Conservation (phyloP, 2,888 invertebrate species). For the Chrysolina americana region DNA sequence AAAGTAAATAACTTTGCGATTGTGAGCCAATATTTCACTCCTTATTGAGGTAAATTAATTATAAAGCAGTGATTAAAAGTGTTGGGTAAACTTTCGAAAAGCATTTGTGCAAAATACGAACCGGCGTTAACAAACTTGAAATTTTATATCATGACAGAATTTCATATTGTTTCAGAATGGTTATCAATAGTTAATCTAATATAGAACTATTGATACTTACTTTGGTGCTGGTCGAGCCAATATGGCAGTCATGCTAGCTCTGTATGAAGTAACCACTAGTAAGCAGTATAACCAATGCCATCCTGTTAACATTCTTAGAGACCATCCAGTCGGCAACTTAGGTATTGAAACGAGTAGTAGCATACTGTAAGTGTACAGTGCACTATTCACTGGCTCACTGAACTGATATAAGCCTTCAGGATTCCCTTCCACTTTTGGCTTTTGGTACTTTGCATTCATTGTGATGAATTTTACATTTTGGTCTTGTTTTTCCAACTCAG, state of each 20-base stretch:
- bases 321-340: conserved; percentile 84
- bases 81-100: too few species aligned
- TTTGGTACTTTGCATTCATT: conserved; percentile 62
- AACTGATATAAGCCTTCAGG: conserved; percentile 78
- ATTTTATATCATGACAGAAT: too few species aligned
- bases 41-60: too few species aligned
- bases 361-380: conserved; percentile 87
- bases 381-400: conserved; percentile 80
- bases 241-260: conserved; percentile 89
- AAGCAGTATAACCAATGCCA: conserved; percentile 92
- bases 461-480: conserved; percentile 61
- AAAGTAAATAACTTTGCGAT: too few species aligned
- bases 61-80: too few species aligned
- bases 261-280: conserved; percentile 83
- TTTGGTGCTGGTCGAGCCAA: conserved; percentile 83
- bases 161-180: too few species aligned
- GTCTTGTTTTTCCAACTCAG: conserved; percentile 56
- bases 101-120: too few species aligned
- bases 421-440: conserved; percentile 60
- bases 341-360: conserved; percentile 84
- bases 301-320: conserved; percentile 84
- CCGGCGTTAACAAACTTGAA: too few species aligned
- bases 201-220: conserved; percentile 64
- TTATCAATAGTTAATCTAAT: too few species aligned
- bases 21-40: too few species aligned